Conservation (phyloP, 2,888 invertebrate genomes). For the Phyto melanocephala region DNA sequence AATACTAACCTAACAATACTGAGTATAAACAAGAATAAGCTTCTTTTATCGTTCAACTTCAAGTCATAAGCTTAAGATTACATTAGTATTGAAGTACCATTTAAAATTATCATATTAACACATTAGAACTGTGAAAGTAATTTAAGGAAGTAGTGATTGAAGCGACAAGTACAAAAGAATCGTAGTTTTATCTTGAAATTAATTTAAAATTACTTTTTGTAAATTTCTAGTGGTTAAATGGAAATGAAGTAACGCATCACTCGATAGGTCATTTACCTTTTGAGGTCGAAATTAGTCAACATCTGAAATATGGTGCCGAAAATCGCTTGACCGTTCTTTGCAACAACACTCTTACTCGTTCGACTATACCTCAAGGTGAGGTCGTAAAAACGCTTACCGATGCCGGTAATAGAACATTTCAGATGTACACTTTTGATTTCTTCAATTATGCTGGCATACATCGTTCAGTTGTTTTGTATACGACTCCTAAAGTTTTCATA, state of each 20-base stretch:
- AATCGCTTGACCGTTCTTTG: slow-evolving; percentile 94
- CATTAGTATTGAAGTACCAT: too few species aligned
- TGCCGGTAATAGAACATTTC: slow-evolving; percentile 82
- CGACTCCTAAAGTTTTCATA: slow-evolving; percentile 89
- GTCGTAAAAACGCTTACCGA: slow-evolving; percentile 81
- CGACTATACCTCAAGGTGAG: slow-evolving; percentile 93
- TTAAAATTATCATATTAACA: too few species aligned
- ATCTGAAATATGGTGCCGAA: slow-evolving; percentile 83
- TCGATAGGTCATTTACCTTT: slow-evolving; percentile 98
- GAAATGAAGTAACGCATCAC: slow-evolving; percentile 87
- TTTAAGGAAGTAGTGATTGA: too few species aligned
- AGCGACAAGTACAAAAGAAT: too few species aligned
- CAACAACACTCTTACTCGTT: slow-evolving; percentile 92
- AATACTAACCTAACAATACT: too few species aligned
- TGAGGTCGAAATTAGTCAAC: slow-evolving; percentile 87
- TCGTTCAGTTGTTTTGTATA: slow-evolving; percentile 92
- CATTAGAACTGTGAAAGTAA: too few species aligned
- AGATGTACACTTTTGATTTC: slow-evolving; percentile 95
- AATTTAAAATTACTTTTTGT: background rate
- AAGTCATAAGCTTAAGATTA: too few species aligned
- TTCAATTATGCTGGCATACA: slow-evolving; percentile 99
- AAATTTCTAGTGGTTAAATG: slow-evolving; percentile 91
- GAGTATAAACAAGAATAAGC: too few species aligned
- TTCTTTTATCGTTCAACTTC: too few species aligned
- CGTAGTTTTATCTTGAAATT: too few species aligned